Conservation (phyloP, 2,113 vertebrate genomes). For the Neoarius graeffei region DNA sequence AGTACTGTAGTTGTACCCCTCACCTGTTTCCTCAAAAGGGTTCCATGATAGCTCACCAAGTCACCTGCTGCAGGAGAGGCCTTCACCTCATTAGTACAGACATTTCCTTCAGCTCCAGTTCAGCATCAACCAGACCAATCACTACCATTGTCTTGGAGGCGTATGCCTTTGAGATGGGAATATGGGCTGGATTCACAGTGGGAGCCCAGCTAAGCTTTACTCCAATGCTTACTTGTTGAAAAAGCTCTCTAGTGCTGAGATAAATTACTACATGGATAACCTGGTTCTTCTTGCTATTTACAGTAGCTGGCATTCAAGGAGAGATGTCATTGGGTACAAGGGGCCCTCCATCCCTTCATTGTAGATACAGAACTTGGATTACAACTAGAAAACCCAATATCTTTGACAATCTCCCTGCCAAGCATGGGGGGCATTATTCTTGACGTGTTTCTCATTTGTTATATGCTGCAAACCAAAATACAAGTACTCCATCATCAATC, state of each 20-base stretch:
- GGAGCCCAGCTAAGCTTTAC: background rate
- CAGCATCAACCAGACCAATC: background rate
- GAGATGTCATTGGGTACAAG: no score
- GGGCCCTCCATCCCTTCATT: no score
- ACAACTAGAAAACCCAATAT: background rate
- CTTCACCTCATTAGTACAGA: background rate
- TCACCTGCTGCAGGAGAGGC: no score
- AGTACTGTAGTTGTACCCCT: background rate
- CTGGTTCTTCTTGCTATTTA: background rate
- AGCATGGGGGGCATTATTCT: background rate
- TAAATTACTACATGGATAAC: background rate
- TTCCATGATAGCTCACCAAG: background rate
- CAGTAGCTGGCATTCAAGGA: no score
- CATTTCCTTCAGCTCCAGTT: background rate
- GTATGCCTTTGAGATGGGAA: background rate
- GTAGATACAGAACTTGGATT: background rate
- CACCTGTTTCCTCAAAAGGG: background rate
- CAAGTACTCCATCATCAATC: no score
- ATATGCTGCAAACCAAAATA: no score
- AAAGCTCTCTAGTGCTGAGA: background rate
- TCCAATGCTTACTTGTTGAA: background rate
- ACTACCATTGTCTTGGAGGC: no score
- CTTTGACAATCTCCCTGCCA: background rate
- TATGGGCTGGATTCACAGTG: no score
- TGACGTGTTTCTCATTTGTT: background rate